phyloP scores from a whole-genome alignment of 2,113 vertebrate genomes.

The Fregata magnificens region DNA sequence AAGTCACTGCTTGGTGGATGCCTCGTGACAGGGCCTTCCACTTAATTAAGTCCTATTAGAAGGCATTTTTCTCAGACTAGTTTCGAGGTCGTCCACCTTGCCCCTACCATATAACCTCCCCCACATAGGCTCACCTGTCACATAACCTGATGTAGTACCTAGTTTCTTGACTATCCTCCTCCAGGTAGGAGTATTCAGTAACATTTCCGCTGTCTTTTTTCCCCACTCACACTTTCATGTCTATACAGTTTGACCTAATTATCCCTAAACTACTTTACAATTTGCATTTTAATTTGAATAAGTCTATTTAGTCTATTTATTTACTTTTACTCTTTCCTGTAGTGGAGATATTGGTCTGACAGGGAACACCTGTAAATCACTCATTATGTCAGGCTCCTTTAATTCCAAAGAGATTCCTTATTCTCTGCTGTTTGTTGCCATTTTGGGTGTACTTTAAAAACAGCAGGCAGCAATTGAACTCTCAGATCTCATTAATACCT shows the following conservation, averaged over 20 bases:
- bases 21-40: neutral
- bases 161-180: neutral
- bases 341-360: neutral
- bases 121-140: neutral
- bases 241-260: neutral
- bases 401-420: neutral
- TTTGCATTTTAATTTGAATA: conserved; percentile 20
- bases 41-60: neutral
- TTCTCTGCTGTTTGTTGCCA: neutral
- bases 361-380: neutral
- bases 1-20: neutral
- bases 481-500: conserved; percentile 34
- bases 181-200: neutral
- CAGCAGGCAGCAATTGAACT: conserved; percentile 37
- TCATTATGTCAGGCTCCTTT: neutral
- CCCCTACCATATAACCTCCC: neutral
- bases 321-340: neutral
- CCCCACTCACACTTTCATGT: neutral
- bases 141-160: neutral
- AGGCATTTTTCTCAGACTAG: neutral
- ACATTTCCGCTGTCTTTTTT: neutral
- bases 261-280: neutral
- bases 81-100: neutral
- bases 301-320: neutral
- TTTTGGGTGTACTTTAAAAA: neutral